These are phyloP conservation scores for Fragum whitleyi DNA, from an alignment of 2,888 invertebrate species.

Conservation along the genomic window DNA sequence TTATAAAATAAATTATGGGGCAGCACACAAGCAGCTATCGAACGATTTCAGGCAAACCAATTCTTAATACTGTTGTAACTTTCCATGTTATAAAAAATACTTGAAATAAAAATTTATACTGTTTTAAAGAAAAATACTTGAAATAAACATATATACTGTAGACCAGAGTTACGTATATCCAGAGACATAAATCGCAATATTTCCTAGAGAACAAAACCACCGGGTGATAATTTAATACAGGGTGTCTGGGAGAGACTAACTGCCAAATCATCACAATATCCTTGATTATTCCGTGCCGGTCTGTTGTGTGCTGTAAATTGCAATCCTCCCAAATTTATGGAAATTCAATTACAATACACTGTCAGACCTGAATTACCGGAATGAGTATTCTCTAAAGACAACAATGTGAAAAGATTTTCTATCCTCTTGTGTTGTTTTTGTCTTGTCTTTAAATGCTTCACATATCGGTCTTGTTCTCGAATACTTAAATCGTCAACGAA, in stretches of 20 bases:
- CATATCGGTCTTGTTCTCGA: neutral
- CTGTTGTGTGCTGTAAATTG: slow-evolving; percentile 14
- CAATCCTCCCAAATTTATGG: slow-evolving; percentile 25
- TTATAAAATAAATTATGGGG: too few species aligned
- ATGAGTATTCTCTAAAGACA: neutral
- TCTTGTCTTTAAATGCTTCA: neutral
- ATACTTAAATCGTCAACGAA: too few species aligned
- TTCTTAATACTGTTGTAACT: too few species aligned
- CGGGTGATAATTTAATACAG: slow-evolving; percentile 9
- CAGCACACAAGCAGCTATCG: too few species aligned
- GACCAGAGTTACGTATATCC: neutral
- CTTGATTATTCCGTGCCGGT: slow-evolving; percentile 3
- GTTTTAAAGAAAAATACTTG: too few species aligned
- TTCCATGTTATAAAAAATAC: too few species aligned
- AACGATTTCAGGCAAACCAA: too few species aligned
- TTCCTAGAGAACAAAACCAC: slow-evolving; percentile 5
- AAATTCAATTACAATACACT: slow-evolving; percentile 12
- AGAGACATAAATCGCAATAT: neutral
- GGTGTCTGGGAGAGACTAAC: slow-evolving; percentile 13
- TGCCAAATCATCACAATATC: slow-evolving; percentile 28
- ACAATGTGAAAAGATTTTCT: neutral
- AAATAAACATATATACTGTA: neutral
- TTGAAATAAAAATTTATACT: too few species aligned
- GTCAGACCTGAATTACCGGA: slow-evolving; percentile 2
- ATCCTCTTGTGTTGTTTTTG: neutral